These are phyloP conservation scores for Sinotaia quadrata DNA, from an alignment of 2,888 invertebrate genomes.

Conservation along the genomic window DNA sequence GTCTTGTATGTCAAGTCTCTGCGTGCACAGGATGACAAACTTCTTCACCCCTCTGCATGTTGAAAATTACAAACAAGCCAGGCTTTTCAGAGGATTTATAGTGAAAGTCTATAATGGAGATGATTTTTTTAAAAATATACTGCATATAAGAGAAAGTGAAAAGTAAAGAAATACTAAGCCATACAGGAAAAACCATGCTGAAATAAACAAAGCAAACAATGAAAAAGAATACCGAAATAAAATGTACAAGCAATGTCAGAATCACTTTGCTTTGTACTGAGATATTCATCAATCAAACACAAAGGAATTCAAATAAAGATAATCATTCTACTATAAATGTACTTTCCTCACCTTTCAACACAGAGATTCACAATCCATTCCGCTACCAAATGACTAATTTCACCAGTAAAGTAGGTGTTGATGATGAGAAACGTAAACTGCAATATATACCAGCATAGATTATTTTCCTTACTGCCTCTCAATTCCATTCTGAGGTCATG, in stretches of 20 bases:
- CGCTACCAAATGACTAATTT: conserved; percentile 15
- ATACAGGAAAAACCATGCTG: not conserved
- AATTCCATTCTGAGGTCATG: too few species aligned
- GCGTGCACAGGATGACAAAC: conserved; percentile 1
- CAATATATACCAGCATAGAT: too few species aligned
- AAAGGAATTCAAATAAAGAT: too few species aligned
- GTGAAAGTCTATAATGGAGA: not conserved
- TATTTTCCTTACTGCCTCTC: too few species aligned
- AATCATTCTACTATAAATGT: not conserved
- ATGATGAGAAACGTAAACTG: conserved; percentile 11
- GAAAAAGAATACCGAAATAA: not conserved
- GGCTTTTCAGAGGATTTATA: too few species aligned
- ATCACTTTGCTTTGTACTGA: too few species aligned
- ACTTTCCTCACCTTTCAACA: not conserved
- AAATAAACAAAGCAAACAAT: not conserved
- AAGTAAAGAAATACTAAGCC: too few species aligned
- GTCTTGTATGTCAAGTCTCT: conserved; percentile 14
- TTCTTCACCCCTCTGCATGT: conserved; percentile 19
- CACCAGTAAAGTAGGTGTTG: conserved; percentile 14
- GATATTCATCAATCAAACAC: too few species aligned
- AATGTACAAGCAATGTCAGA: too few species aligned
- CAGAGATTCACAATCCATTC: conserved; percentile 15
- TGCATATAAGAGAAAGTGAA: too few species aligned
- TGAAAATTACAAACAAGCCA: too few species aligned
- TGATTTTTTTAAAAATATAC: not conserved